phyloP scores from a whole-genome alignment of 2,113 vertebrate genomes.

The Herpailurus yagouaroundi region DNA sequence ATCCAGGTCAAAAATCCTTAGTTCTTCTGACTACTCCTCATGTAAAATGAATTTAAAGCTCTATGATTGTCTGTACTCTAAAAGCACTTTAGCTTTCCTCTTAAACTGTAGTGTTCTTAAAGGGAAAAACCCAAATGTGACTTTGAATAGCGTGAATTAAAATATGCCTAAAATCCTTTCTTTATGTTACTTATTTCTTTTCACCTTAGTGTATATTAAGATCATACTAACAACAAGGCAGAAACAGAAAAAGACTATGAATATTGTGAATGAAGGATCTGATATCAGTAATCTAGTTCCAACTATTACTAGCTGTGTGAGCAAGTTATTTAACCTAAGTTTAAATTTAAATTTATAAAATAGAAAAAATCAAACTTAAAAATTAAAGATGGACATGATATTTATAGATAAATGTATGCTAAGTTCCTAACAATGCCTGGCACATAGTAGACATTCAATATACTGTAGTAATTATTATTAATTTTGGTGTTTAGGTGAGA shows the following conservation, averaged over 20 bases:
- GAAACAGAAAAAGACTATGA: background rate
- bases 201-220: background rate
- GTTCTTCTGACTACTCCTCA: background rate
- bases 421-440: background rate
- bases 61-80: background rate
- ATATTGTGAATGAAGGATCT: background rate
- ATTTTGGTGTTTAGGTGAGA: background rate
- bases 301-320: background rate
- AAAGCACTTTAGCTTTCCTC: background rate
- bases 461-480: background rate
- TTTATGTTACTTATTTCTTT: background rate
- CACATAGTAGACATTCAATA: background rate
- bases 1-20: background rate
- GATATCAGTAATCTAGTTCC: background rate
- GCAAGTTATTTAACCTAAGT: background rate
- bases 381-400: background rate
- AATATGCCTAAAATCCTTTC: background rate
- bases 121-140: background rate
- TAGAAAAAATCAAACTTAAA: conserved; percentile 1
- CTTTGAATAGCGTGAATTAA: background rate
- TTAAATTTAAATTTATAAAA: background rate
- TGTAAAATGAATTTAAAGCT: background rate
- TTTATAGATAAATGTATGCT: background rate
- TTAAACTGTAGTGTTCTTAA: background rate
- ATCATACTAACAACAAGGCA: background rate